Evolutionary conservation across 2,113 vertebrate genomes (phyloP).

Genomic region (Meleagris gallopavo): DNA sequence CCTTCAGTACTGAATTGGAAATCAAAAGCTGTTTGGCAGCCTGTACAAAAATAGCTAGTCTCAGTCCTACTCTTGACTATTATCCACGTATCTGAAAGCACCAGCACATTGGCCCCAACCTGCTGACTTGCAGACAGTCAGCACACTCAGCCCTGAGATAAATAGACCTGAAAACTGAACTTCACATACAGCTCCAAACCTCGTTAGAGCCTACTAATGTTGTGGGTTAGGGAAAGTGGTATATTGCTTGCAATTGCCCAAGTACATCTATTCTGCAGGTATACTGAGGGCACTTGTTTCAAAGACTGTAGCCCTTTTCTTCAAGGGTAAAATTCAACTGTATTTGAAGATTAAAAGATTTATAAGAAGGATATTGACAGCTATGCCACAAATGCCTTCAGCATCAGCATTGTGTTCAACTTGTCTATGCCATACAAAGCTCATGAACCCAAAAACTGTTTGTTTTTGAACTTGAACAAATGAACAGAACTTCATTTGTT

Average conservation of each 20-base stretch:
- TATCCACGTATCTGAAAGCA: neutral
- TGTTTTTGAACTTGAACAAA: neutral
- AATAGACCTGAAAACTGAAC: neutral
- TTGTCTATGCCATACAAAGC: neutral
- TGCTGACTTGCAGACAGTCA: neutral
- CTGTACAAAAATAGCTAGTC: constrained; percentile 2
- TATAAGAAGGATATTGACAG: neutral
- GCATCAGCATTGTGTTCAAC: neutral
- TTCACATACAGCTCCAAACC: neutral
- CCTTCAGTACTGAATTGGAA: neutral
- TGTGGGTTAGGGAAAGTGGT: neutral
- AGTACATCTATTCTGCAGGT: neutral
- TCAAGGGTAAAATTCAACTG: neutral
- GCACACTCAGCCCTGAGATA: neutral
- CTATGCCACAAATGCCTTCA: neutral
- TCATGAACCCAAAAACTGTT: neutral
- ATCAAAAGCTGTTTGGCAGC: constrained; percentile 17
- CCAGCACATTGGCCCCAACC: neutral
- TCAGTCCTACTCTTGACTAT: neutral
- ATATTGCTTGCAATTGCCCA: neutral
- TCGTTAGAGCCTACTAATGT: neutral
- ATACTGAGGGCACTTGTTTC: neutral
- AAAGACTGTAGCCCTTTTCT: neutral
- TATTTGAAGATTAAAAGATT: constrained; percentile 23
- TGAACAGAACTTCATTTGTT: neutral